Evolutionary conservation across 2,797 vertebrate species (phyloP), one percentile per base, ranked within the genome.

Genomic region (Triplophysa yarkandensis): DNA sequence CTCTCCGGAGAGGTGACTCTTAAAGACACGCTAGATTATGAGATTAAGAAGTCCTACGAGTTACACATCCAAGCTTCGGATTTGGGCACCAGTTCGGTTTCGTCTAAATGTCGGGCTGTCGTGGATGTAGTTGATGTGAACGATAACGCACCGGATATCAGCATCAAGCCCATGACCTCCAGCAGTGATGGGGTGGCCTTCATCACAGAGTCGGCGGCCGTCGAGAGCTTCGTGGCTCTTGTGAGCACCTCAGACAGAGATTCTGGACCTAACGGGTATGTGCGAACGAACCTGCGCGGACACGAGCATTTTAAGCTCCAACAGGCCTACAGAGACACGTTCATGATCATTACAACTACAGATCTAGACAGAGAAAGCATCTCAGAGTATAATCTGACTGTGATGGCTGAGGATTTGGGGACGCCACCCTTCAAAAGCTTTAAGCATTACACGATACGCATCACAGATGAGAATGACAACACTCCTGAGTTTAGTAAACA

Each of bases 381-480:
- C 62, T 84, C 90, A 0, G 92, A 93, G 77, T 94, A 94, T 48
- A 93, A 93, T 80, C 76, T 93, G 27, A 92, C 92, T 0, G 86
- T 93, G 39, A 81, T 90, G 0, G 88, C 92, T 4, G 91, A 93
- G 46, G 93, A 93, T 46, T 76, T 89, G 4, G 92, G 92, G 6
- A 87, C 68, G 4, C 91, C 91, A 0, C 92, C 91, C 0, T 89
- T 92, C 61, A 92, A 89, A 83, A 92, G 90, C 0, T 71, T 90
- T n/a, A 85, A 82, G 17, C 91, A 91, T 23, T 93, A 93, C 23
- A 92, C 89, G 0, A 90, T 94, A 50, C 83, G 89, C 10, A 88
- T 93, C 0, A 91, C 87, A 0, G 92, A 93, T 27, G 92, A 94
- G 81, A 94, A 94, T 25, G 93, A 94, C 86, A 94, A 93, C 73